phyloP scores from a whole-genome alignment of 2,888 invertebrate genomes.

The Andrena chrysosceles region DNA sequence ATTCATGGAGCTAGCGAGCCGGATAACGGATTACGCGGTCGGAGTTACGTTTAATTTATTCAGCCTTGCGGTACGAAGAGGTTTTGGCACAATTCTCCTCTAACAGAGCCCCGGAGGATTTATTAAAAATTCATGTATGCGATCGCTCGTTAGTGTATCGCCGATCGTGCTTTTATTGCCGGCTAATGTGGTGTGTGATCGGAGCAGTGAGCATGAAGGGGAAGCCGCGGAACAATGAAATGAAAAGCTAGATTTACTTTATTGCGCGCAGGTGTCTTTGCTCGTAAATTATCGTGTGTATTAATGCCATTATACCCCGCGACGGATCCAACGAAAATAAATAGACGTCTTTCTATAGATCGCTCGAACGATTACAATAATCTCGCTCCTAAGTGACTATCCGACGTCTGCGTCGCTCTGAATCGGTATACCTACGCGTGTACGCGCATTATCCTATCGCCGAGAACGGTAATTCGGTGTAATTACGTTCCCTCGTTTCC shows the following conservation, averaged over 20 bases:
- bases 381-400: conserved; percentile 39
- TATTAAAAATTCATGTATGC: conserved; percentile 70
- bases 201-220: conserved; percentile 56
- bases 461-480: conserved; percentile 31
- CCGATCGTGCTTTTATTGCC: conserved; percentile 72
- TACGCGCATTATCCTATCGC: neutral
- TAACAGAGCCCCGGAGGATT: conserved; percentile 55
- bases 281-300: conserved; percentile 65
- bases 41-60: conserved; percentile 27
- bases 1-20: neutral
- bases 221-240: conserved; percentile 65
- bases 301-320: conserved; percentile 54
- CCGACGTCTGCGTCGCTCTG: neutral
- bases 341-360: conserved; percentile 51
- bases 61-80: neutral
- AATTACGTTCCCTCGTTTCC: conserved; percentile 45
- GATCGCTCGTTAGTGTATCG: conserved; percentile 64
- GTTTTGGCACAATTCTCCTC: conserved; percentile 50
- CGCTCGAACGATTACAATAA: conserved; percentile 57
- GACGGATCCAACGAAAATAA: conserved; percentile 61
- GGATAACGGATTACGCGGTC: neutral
- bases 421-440: neutral
- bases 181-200: conserved; percentile 76
- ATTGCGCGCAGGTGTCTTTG: conserved; percentile 72
- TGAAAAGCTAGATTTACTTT: conserved; percentile 74